Evolutionary conservation across 2,888 invertebrate genomes (phyloP).

Genomic region (Agrotis segetum): DNA sequence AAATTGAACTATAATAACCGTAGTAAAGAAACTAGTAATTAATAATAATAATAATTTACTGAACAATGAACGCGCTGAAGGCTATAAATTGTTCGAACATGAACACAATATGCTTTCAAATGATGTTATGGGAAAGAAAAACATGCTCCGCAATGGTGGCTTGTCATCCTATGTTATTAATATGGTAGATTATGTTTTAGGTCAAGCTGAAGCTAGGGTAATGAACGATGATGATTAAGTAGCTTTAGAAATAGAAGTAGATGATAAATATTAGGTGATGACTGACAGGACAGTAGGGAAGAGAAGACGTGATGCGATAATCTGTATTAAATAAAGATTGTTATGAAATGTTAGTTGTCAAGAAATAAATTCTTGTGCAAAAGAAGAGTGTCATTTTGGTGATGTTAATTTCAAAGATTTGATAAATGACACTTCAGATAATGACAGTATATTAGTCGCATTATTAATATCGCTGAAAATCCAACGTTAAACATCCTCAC

Average conservation of each 20-base stretch:
- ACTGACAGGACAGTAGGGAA: too few relatives aligned
- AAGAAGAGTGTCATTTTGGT: not conserved
- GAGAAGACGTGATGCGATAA: too few relatives aligned
- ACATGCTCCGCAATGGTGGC: slow-evolving; percentile 34
- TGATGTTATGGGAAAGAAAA: slow-evolving; percentile 47
- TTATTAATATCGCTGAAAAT: not conserved
- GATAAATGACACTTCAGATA: too few relatives aligned
- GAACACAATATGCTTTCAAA: slow-evolving; percentile 50
- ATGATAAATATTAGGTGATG: too few relatives aligned
- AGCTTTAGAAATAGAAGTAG: not conserved
- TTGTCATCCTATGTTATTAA: slow-evolving; percentile 47
- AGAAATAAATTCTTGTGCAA: too few relatives aligned
- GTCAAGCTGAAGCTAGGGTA: slow-evolving; percentile 15
- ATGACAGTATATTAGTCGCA: not conserved
- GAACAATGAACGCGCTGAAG: slow-evolving; percentile 45
- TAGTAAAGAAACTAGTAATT: slow-evolving; percentile 36
- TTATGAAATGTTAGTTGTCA: too few relatives aligned
- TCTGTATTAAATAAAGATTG: too few relatives aligned
- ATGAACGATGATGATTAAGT: not conserved
- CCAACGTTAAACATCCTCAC: not conserved
- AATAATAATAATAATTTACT: slow-evolving; percentile 33
- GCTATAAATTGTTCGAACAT: slow-evolving; percentile 56
- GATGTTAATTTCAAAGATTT: not conserved
- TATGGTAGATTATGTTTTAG: slow-evolving; percentile 27
- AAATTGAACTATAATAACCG: slow-evolving; percentile 17